These are phyloP conservation scores for Notarius quadriscutis DNA, from an alignment of 2,113 vertebrate species.

Conservation along the genomic window DNA sequence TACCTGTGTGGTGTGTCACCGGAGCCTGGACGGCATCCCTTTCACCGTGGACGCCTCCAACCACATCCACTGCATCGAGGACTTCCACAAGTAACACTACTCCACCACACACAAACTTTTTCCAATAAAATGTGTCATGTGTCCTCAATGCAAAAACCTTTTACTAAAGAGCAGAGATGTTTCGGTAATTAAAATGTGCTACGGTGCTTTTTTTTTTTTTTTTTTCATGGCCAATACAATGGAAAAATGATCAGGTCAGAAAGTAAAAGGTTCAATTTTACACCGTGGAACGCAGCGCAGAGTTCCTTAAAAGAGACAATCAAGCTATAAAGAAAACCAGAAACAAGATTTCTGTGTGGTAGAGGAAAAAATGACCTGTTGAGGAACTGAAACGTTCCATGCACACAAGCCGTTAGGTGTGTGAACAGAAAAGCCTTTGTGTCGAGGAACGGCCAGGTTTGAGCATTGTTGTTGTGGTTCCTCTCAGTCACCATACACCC, in stretches of 20 bases:
- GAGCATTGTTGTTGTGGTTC: slow-evolving; percentile 35
- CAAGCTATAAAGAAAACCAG: neutral
- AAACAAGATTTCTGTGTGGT: neutral
- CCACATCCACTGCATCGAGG: slow-evolving; percentile 98
- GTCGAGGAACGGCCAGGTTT: slow-evolving; percentile 63
- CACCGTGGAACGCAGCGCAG: neutral
- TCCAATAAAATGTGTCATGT: neutral
- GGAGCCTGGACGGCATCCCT: slow-evolving; percentile 95
- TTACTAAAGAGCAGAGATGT: neutral
- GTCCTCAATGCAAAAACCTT: neutral
- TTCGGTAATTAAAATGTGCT: neutral
- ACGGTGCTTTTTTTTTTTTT: neutral
- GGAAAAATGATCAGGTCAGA: neutral
- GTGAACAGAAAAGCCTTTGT: slow-evolving; percentile 56
- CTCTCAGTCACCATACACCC: slow-evolving; percentile 27
- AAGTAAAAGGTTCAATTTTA: no score
- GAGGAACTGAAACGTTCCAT: slow-evolving; percentile 45
- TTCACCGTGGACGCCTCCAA: slow-evolving; percentile 95
- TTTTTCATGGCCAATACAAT: no score
- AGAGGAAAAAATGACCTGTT: slow-evolving; percentile 5
- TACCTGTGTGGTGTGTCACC: slow-evolving; percentile 93
- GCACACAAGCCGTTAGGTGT: slow-evolving; percentile 27
- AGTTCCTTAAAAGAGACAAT: slow-evolving; percentile 34
- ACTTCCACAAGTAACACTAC: slow-evolving; percentile 91
- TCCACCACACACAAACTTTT: neutral